Evolutionary conservation across 2,888 invertebrate genomes (phyloP).

Genomic region (Ethmia dodecea): DNA sequence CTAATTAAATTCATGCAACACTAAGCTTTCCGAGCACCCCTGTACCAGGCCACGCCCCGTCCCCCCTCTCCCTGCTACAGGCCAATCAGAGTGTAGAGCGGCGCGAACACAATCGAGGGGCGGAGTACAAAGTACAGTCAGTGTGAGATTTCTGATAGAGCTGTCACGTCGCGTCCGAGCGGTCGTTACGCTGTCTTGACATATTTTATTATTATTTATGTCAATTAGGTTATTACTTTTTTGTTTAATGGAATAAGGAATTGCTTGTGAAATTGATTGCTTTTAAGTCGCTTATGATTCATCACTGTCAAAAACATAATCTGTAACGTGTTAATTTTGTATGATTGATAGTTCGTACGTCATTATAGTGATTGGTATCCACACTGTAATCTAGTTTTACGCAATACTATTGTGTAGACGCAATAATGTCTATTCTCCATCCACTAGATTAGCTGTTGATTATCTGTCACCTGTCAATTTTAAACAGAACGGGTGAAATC

Average conservation of each 20-base stretch:
- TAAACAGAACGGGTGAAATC: constrained; percentile 33
- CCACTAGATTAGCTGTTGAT: constrained; percentile 39
- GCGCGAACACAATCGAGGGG: constrained; percentile 29
- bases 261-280: constrained; percentile 76
- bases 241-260: constrained; percentile 77
- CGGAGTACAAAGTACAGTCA: constrained; percentile 45
- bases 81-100: constrained; percentile 41
- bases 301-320: constrained; percentile 72
- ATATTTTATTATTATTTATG: constrained; percentile 78
- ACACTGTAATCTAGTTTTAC: constrained; percentile 65
- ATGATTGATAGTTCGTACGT: constrained; percentile 70
- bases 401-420: constrained; percentile 51
- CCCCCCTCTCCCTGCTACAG: constrained; percentile 27
- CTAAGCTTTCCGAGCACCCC: constrained; percentile 61
- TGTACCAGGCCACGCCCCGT: constrained; percentile 30
- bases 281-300: constrained; percentile 74
- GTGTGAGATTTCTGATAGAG: constrained; percentile 70
- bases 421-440: constrained; percentile 28
- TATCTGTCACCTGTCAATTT: constrained; percentile 46
- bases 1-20: constrained; percentile 78
- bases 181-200: constrained; percentile 73
- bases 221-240: constrained; percentile 77
- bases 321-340: constrained; percentile 73
- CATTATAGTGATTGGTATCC: constrained; percentile 51
- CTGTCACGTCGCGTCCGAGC: constrained; percentile 72